A percentile compares a stretch with the other conserved stretches of the same genome.
These are phyloP conservation scores for Beroe forskalii DNA, from an alignment of 37 sponge, comb jelly and placozoan species.

Conservation along the genomic window DNA sequence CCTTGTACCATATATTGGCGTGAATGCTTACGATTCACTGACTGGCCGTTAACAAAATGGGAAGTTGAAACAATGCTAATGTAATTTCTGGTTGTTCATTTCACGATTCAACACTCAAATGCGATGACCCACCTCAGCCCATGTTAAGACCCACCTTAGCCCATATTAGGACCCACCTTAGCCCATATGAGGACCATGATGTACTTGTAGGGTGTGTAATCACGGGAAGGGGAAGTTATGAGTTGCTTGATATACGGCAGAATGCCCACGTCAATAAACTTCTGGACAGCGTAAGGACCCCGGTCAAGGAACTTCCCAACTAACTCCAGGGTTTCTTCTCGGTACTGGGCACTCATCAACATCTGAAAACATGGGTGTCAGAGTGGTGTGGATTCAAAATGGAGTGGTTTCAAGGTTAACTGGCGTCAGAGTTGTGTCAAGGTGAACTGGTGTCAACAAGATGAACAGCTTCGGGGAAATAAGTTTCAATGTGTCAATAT, in stretches of 20 bases:
- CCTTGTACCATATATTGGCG: too few species aligned
- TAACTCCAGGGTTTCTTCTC: slow-evolving; percentile 89
- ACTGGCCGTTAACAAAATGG: too few species aligned
- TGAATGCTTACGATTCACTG: too few species aligned
- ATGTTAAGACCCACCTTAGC: too few species aligned
- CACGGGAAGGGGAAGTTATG: slow-evolving; percentile 86
- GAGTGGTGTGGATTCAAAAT: too few species aligned
- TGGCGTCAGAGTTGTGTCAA: not conserved
- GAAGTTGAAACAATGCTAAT: too few species aligned
- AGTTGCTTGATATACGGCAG: slow-evolving; percentile 95
- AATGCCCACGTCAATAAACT: slow-evolving; percentile 81
- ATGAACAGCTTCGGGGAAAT: not conserved
- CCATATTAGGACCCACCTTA: slow-evolving; percentile 80
- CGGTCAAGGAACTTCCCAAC: slow-evolving; percentile 90
- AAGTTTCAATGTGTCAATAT: too few species aligned
- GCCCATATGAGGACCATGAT: slow-evolving; percentile 98
- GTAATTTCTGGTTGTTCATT: too few species aligned
- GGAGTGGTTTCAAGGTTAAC: not conserved
- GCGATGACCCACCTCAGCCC: too few species aligned
- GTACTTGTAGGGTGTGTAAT: slow-evolving; percentile 86
- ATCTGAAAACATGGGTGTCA: slow-evolving; percentile 68
- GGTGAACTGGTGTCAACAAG: not conserved
- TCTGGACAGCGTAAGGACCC: slow-evolving; percentile 88
- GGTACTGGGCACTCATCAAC: slow-evolving; percentile 87
- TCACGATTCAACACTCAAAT: too few species aligned